These are phyloP conservation scores for Harpalus rufipes DNA, from an alignment of 2,888 invertebrate genomes.

Conservation along the genomic window DNA sequence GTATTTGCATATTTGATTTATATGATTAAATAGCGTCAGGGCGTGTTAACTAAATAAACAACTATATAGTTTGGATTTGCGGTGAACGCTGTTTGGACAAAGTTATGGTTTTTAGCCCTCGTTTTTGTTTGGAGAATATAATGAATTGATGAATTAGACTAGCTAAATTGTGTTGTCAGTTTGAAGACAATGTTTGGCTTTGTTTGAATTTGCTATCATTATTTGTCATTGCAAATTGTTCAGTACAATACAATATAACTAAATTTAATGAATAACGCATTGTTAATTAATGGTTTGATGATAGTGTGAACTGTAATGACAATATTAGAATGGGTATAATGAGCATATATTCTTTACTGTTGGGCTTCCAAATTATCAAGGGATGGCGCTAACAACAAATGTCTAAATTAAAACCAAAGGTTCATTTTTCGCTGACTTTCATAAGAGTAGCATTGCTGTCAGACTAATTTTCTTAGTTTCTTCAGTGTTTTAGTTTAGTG, in stretches of 20 bases:
- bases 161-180: conserved; percentile 2
- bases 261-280: not conserved
- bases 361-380: too few species aligned
- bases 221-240: conserved; percentile 11
- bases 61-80: conserved; percentile 42
- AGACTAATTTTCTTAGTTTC: too few species aligned
- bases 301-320: not conserved
- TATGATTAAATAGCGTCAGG: conserved; percentile 32
- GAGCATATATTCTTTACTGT: not conserved
- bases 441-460: too few species aligned
- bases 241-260: not conserved
- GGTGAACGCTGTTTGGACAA: conserved; percentile 24
- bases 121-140: not conserved
- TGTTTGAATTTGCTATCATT: conserved; percentile 1
- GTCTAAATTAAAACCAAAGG: too few species aligned
- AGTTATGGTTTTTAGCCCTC: conserved; percentile 4
- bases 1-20: conserved; percentile 51
- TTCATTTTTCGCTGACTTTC: too few species aligned
- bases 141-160: conserved; percentile 23
- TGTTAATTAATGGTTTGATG: not conserved
- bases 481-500: too few species aligned
- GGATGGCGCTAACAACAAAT: too few species aligned
- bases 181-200: not conserved
- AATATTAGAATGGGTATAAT: not conserved
- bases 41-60: conserved; percentile 51